These are phyloP conservation scores for Sebastes diploproa DNA, from an alignment of 2,797 vertebrate genomes.

Conservation along the genomic window DNA sequence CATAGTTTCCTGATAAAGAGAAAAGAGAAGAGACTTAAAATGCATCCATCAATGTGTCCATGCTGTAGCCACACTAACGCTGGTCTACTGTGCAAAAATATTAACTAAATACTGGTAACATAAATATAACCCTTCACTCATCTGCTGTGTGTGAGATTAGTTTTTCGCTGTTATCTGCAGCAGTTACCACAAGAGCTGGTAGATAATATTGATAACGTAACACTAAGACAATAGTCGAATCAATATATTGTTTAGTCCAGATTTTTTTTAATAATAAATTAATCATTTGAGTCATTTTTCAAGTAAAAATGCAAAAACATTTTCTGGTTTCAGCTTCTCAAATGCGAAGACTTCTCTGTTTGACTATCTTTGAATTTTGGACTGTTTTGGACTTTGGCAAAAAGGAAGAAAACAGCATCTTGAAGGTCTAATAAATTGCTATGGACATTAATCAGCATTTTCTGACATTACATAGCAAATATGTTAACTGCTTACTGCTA, in stretches of 20 bases:
- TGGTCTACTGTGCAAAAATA: not conserved
- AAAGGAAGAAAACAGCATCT: not conserved
- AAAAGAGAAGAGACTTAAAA: not conserved
- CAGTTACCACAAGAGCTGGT: not conserved
- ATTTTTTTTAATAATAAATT: not conserved
- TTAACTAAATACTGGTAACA: not conserved
- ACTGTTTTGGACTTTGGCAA: too few species aligned
- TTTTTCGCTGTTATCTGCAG: not conserved
- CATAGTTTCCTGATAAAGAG: conserved; percentile 59
- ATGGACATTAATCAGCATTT: not conserved
- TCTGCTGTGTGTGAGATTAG: not conserved
- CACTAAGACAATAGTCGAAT: not conserved
- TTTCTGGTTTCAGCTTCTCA: not conserved
- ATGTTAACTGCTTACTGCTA: too few species aligned
- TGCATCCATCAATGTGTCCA: not conserved
- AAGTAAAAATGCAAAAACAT: too few species aligned
- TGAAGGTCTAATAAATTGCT: accelerated
- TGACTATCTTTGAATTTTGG: not conserved
- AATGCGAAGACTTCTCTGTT: too few species aligned
- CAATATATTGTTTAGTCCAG: not conserved
- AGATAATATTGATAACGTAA: not conserved
- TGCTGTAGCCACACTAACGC: not conserved
- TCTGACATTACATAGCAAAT: not conserved
- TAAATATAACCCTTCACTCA: not conserved
- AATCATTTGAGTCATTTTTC: not conserved